Base-by-base conservation (phyloP, 35 echinoderm and acorn worm species). In the Chiridota heheva region DNA sequence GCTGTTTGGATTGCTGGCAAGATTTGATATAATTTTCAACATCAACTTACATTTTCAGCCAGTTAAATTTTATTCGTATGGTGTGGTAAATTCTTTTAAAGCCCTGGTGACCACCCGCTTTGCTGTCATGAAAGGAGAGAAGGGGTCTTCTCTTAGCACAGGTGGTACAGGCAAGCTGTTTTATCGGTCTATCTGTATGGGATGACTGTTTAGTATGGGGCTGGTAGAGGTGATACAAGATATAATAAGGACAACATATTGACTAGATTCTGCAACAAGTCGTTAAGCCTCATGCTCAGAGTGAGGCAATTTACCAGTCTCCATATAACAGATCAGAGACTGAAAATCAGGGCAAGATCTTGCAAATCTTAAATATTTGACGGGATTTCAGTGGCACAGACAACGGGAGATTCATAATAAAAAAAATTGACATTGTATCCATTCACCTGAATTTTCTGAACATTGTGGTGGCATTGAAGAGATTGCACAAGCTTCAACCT, bases 41-140 rank as follows among this genome's bases (percentile, higher is more conserved):
- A 56, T 87, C 59, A 16, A 73, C 74, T 78, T 78, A 87, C 84
- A 87, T 87, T 44, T 44, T 60, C 20, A 73, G 84, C 72, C 57
- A 77, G 25, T 65, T 67, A 57, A 78, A 87, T 39, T 87, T 87
- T 15, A 45, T 31, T n/a, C 72, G 57, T 66, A 78, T 86, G 34
- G 49, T 87, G 36, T 67, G 32, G 66, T 86, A 86, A 25, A 71
- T 86, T 72, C 69, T 72, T 20, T 86, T 71, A 53, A 86, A 58
- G 26, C 83, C 83, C 44, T 86, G 83, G 28, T 75, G 83, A 25
- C 83, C 83, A 5, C 72, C 72, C 34, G 25, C 12, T 42, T 67
- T 20, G 37, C 51, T 78, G 42, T 87, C 40, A 72, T 72, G 41
- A 45, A 72, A 1, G 8, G 41, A 40, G 41, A 72, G 5, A 72